Conservation (phyloP, 2,888 invertebrate genomes). For the Drepana falcataria region DNA sequence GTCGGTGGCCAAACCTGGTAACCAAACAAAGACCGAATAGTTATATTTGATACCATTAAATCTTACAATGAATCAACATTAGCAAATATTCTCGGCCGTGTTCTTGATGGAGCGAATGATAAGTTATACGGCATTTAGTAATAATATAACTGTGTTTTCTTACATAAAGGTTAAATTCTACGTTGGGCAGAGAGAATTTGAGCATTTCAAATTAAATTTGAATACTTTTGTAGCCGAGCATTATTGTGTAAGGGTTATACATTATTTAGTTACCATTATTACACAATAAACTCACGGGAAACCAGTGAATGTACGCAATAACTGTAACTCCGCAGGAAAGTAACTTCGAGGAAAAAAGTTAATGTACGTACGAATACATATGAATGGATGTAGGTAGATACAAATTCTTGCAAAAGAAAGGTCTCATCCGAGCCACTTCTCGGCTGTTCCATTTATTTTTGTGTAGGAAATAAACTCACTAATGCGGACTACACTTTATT, state of each 20-base stretch:
- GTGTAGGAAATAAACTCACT: slow-evolving; percentile 32
- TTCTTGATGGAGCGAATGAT: neutral
- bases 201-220: neutral
- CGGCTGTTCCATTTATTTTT: slow-evolving; percentile 33
- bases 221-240: too few relatives aligned
- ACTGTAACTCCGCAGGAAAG: slow-evolving; percentile 17
- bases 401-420: slow-evolving; percentile 24
- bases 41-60: too few relatives aligned
- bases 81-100: neutral
- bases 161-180: neutral
- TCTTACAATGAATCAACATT: too few relatives aligned
- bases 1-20: too few relatives aligned
- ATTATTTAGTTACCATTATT: neutral
- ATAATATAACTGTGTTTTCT: neutral
- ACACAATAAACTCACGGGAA: slow-evolving; percentile 1
- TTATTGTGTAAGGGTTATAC: too few relatives aligned
- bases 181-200: neutral
- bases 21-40: too few relatives aligned
- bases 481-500: slow-evolving; percentile 7
- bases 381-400: slow-evolving; percentile 7
- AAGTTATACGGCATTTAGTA: neutral
- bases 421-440: slow-evolving; percentile 15
- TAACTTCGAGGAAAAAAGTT: slow-evolving; percentile 19
- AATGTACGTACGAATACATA: slow-evolving; percentile 12
- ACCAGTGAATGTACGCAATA: slow-evolving; percentile 10